Evolutionary conservation across 2,797 vertebrate species (phyloP).

Genomic region (Podargus strigoides): DNA sequence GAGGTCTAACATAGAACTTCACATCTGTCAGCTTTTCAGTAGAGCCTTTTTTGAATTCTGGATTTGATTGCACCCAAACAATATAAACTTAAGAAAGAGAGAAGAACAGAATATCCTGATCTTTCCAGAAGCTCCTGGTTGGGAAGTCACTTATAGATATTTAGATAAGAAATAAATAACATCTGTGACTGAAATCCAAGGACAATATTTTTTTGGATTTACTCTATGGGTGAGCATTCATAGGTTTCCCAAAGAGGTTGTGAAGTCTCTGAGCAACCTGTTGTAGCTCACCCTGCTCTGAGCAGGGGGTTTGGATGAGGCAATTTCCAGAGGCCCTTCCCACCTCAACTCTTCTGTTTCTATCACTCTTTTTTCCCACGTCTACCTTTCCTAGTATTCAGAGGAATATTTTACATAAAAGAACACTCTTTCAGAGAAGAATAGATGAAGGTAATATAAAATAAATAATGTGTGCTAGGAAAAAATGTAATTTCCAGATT

Average conservation of each 20-base stretch:
- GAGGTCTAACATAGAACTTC: neutral
- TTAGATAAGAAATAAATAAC: neutral
- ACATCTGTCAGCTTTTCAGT: neutral
- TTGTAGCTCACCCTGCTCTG: neutral
- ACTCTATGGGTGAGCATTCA: neutral
- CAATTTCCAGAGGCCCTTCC: neutral
- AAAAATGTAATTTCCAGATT: neutral
- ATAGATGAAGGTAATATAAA: neutral
- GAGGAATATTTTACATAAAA: neutral
- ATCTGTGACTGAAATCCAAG: neutral
- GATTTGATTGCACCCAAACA: neutral
- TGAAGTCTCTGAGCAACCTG: neutral
- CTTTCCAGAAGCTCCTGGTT: neutral
- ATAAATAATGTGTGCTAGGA: accelerated
- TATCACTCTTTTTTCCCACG: neutral
- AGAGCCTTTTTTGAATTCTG: neutral
- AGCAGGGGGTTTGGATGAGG: neutral
- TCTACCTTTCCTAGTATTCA: neutral
- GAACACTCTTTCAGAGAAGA: neutral
- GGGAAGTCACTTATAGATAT: neutral
- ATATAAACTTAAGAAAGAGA: neutral
- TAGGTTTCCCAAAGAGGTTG: neutral
- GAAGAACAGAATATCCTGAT: neutral
- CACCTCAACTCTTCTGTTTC: neutral
- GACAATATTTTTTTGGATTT: neutral